Evolutionary conservation across 2,888 invertebrate species (phyloP), one percentile per base, ranked within the genome.

Genomic region (Gortyna flavago): DNA sequence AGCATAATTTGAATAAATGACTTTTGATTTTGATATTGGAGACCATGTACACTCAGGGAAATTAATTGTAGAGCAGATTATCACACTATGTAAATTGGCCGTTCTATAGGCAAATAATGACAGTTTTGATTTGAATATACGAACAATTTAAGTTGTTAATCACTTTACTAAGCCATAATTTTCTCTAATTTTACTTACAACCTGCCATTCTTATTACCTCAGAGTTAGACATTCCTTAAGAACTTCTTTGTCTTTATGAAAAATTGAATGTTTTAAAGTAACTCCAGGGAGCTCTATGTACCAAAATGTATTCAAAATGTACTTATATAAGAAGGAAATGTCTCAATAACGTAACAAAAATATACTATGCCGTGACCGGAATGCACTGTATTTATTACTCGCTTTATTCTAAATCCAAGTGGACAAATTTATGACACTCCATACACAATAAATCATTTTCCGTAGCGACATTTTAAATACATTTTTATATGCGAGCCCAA

Each of bases 351-450:
- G 6, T 32, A 79, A 29, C 61, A 66, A 75, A 81, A 80, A 11
- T 75, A 77, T 81, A 41, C 21, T 61, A 68, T 70, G 73, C 80
- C 69, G 71, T 64, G 71, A 44, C 48, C n/a, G 44, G 61, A 83
- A 88, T 89, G 77, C 77, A 75, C 69, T 72, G 91, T 94, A 95
- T 95, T 96, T 95, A 96, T 95, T 86, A 92, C 93, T 88, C 90
- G 91, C 92, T 92, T 92, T 93, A 93, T 94, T 94, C 93, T 93
- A 94, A 93, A 92, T 93, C 92, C 91, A 91, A 95, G 94, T 94
- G 94, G 95, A 96, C 96, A 96, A 96, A 96, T 96, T 96, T 96
- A 96, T 93, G 96, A 96, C 94, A 93, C 92, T 91, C 91, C 88
- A 91, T 93, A 91, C 86, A 91, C 90, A 91, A 95, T 96, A 96